Conservation (phyloP, 2,113 vertebrate species). For the Shinisaurus crocodilurus region DNA sequence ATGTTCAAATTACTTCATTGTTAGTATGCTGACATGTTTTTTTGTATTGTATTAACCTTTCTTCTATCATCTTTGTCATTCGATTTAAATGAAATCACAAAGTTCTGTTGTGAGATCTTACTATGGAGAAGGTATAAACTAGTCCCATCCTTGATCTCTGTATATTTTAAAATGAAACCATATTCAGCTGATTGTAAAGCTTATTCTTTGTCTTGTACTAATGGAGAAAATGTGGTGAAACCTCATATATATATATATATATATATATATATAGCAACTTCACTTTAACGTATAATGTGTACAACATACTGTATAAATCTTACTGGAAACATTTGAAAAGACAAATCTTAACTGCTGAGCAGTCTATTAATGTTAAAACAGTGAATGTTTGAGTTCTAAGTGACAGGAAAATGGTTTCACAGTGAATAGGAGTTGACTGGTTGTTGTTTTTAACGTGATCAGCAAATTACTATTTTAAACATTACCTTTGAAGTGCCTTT, state of each 20-base stretch:
- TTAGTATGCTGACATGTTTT: not conserved
- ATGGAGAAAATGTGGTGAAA: slow-evolving; percentile 47
- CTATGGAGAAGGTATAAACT: not conserved
- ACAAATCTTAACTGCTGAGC: slow-evolving; percentile 64
- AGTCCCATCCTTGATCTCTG: not conserved
- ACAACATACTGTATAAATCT: slow-evolving; percentile 41
- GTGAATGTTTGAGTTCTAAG: slow-evolving; percentile 48
- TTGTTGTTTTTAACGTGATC: slow-evolving; percentile 55
- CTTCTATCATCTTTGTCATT: not conserved
- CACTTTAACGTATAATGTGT: slow-evolving; percentile 49
- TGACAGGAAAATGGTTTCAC: slow-evolving; percentile 27
- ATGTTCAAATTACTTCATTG: slow-evolving; percentile 3
- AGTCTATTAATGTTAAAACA: slow-evolving; percentile 55
- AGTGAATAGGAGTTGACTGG: slow-evolving; percentile 32
- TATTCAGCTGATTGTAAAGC: slow-evolving; percentile 48
- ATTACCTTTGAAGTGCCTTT: slow-evolving; percentile 72
- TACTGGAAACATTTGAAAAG: slow-evolving; percentile 15
- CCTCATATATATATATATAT: slow-evolving; percentile 39
- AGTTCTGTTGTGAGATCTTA: not conserved
- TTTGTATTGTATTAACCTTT: not conserved
- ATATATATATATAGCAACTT: slow-evolving; percentile 45
- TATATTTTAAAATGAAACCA: slow-evolving; percentile 8
- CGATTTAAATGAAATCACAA: not conserved
- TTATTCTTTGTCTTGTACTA: slow-evolving; percentile 42
- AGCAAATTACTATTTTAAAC: slow-evolving; percentile 51